Percentiles rank a stretch among this genome's conserved stretches.
Evolutionary conservation across 2,797 vertebrate genomes (phyloP).

Genomic region (Coreius guichenoti): DNA sequence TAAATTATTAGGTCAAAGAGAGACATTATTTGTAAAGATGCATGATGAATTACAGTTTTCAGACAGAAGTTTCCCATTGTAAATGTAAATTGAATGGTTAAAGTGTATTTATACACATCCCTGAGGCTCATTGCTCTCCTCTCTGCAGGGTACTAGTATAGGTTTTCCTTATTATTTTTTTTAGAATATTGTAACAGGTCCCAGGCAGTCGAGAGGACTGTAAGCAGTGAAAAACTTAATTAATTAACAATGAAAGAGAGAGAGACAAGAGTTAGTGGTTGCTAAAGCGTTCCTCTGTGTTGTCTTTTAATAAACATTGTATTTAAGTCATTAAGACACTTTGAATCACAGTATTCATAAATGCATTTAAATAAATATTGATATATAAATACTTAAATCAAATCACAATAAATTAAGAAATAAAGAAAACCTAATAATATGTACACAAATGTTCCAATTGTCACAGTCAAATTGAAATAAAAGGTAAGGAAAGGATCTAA

Average conservation of each 20-base stretch:
- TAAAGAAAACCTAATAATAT: too few species aligned
- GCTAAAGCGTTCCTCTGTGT: not conserved
- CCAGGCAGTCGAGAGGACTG: not conserved
- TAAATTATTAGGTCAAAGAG: not conserved
- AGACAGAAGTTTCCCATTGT: not conserved
- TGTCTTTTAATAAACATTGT: not conserved
- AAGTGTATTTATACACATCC: not conserved
- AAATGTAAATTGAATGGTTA: too few species aligned
- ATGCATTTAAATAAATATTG: too few species aligned
- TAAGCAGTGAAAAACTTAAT: not conserved
- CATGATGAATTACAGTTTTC: not conserved
- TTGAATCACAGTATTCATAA: too few species aligned
- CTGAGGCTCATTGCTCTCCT: not conserved
- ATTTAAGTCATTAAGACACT: too few species aligned
- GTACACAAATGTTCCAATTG: not conserved
- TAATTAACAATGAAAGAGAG: not conserved
- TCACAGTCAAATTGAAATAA: not conserved
- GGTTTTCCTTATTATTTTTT: too few species aligned
- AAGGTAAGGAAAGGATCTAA: not conserved
- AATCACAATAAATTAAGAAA: too few species aligned
- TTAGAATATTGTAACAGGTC: not conserved
- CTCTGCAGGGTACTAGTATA: not conserved
- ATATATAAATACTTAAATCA: too few species aligned
- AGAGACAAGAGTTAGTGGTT: not conserved
- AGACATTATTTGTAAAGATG: not conserved